Evolutionary conservation across 2,113 vertebrate species (phyloP).

Genomic region (Kryptolebias marmoratus): DNA sequence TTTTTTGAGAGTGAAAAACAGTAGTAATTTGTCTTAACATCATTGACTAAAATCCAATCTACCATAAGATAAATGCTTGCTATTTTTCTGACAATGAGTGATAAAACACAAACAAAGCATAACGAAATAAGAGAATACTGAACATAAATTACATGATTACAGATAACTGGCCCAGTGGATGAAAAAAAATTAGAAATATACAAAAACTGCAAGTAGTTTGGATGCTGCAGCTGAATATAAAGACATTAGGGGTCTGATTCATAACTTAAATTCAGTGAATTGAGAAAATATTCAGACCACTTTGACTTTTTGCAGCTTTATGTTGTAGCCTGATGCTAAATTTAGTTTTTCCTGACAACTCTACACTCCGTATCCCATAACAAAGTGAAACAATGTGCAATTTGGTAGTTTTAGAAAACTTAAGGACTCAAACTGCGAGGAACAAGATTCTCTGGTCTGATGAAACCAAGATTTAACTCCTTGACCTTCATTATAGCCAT

Average conservation of each 20-base stretch:
- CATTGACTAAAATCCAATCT: slow-evolving; percentile 46
- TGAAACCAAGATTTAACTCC: no score
- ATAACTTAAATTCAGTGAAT: slow-evolving; percentile 10
- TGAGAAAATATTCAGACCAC: no score
- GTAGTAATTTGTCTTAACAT: slow-evolving; percentile 45
- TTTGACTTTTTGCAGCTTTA: no score
- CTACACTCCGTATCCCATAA: no score
- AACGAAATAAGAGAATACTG: slow-evolving; percentile 9
- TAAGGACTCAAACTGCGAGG: no score
- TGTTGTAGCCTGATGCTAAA: no score
- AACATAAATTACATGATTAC: slow-evolving; percentile 1
- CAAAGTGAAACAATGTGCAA: no score
- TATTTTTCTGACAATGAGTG: slow-evolving; percentile 43
- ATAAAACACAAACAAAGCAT: slow-evolving; percentile 32
- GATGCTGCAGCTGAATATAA: slow-evolving; percentile 19
- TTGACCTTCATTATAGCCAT: no score
- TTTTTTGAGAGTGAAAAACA: slow-evolving; percentile 29
- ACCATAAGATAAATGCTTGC: slow-evolving; percentile 34
- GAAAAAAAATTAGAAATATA: slow-evolving; percentile 34
- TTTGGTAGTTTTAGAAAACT: no score
- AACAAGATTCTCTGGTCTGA: no score
- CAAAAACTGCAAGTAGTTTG: background rate
- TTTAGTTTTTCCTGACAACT: no score
- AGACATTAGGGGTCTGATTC: slow-evolving; percentile 15
- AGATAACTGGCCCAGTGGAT: slow-evolving; percentile 19